Evolutionary conservation across 2,888 invertebrate genomes (phyloP).

Genomic region (Nyleta sp.): DNA sequence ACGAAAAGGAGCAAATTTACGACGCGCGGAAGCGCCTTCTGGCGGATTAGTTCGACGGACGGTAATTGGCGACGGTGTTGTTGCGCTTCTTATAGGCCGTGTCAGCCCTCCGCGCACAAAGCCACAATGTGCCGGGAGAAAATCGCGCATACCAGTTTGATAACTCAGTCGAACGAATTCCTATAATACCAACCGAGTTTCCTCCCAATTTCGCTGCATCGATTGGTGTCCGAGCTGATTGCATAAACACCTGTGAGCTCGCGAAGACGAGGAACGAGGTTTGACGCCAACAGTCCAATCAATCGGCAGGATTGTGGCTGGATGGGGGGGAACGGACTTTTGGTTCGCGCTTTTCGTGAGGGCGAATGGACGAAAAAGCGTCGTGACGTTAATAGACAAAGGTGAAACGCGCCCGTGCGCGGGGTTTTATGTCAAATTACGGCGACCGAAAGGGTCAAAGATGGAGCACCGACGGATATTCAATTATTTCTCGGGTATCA

Average conservation of each 20-base stretch:
- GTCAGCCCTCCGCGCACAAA: slow-evolving; percentile 30
- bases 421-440: slow-evolving; percentile 20
- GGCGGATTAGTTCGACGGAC: background rate
- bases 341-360: background rate
- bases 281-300: background rate
- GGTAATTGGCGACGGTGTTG: slow-evolving; percentile 37
- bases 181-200: slow-evolving; percentile 45
- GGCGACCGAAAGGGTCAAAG: slow-evolving; percentile 11
- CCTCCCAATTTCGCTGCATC: slow-evolving; percentile 12
- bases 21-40: background rate
- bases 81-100: slow-evolving; percentile 37
- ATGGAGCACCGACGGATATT: slow-evolving; percentile 20
- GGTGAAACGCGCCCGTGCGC: background rate
- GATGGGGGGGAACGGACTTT: too few species aligned
- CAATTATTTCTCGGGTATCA: slow-evolving; percentile 27
- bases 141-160: slow-evolving; percentile 45
- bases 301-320: too few species aligned
- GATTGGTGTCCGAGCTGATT: slow-evolving; percentile 13
- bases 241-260: slow-evolving; percentile 1
- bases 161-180: slow-evolving; percentile 44
- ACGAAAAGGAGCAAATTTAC: background rate
- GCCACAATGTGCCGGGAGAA: slow-evolving; percentile 40
- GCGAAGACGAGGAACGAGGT: too few species aligned
- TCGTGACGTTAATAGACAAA: background rate
- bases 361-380: too few species aligned